Percentiles rank a stretch among this genome's conserved stretches.
Conservation (phyloP, 2,888 invertebrate species). For the Polymixis lichenea region DNA sequence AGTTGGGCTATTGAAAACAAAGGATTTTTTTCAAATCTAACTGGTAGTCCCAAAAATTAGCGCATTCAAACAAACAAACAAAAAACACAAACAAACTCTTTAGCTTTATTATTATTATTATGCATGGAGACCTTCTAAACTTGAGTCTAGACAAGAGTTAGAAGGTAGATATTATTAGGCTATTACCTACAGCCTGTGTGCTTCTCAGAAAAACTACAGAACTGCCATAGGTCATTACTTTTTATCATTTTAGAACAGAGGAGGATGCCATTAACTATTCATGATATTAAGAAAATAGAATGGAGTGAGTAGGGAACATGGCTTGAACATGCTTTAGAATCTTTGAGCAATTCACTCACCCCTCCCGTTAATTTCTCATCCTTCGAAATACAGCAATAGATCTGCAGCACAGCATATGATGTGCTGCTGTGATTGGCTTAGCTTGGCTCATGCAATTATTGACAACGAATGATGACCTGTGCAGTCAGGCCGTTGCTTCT, state of each 20-base stretch:
- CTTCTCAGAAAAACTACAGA: not conserved
- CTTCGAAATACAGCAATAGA: not conserved
- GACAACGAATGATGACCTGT: not conserved
- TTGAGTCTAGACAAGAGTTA: constrained; percentile 2
- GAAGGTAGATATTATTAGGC: not conserved
- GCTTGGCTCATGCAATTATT: not conserved
- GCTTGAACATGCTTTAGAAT: not conserved
- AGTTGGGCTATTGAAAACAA: too few relatives aligned
- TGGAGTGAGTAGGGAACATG: not conserved
- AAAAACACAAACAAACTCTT: too few relatives aligned
- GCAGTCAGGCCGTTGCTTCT: too few relatives aligned
- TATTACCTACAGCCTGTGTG: not conserved
- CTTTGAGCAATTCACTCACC: not conserved
- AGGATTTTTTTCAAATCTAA: too few relatives aligned
- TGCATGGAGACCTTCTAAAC: constrained; percentile 8
- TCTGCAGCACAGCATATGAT: not conserved
- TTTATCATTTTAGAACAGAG: not conserved
- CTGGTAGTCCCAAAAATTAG: too few relatives aligned
- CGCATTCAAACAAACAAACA: too few relatives aligned
- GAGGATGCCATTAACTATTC: not conserved
- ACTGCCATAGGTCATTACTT: not conserved
- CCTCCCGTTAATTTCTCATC: not conserved
- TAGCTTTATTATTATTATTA: too few relatives aligned
- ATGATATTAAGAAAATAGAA: not conserved
- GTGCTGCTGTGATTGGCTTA: not conserved